A percentile compares a stretch with the other conserved stretches of the same genome.
Evolutionary conservation across 1,140 invertebrate genomes (phyloP).

Genomic region (Drosophila setifemur): DNA sequence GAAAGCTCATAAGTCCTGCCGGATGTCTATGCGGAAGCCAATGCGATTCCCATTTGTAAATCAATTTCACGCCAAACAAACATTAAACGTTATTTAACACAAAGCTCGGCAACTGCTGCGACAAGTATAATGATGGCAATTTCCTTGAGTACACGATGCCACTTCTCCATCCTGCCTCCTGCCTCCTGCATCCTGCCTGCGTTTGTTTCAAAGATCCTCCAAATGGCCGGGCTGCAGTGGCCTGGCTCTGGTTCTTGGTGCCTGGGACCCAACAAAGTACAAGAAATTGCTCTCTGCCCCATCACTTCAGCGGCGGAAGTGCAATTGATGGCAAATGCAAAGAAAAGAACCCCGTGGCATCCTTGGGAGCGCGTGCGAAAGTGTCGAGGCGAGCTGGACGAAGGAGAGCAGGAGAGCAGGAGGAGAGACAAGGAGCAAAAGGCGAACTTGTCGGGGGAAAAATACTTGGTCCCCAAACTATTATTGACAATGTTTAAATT

Average conservation of each 20-base stretch:
- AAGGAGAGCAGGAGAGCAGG: not conserved
- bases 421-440: not conserved
- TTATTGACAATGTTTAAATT: slow-evolving; percentile 81
- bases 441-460: slow-evolving; percentile 51
- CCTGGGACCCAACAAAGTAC: slow-evolving; percentile 56
- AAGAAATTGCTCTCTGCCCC: slow-evolving; percentile 71
- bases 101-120: slow-evolving; percentile 58
- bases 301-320: slow-evolving; percentile 63
- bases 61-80: slow-evolving; percentile 77
- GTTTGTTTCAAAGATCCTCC: slow-evolving; percentile 29
- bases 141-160: slow-evolving; percentile 71
- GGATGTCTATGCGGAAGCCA: not conserved
- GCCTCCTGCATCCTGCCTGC: not conserved
- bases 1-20: slow-evolving; percentile 2
- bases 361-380: slow-evolving; percentile 59
- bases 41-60: slow-evolving; percentile 43
- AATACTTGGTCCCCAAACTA: slow-evolving; percentile 69
- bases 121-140: slow-evolving; percentile 79
- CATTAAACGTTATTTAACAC: slow-evolving; percentile 76
- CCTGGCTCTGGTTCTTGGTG: slow-evolving; percentile 16
- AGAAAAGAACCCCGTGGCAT: slow-evolving; percentile 9
- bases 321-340: slow-evolving; percentile 65
- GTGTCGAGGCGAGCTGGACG: slow-evolving; percentile 59
- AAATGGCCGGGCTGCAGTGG: not conserved
- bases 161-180: slow-evolving; percentile 9